phyloP scores from a whole-genome alignment of 1,140 invertebrate genomes.

The Pemphigus obesinymphae region DNA sequence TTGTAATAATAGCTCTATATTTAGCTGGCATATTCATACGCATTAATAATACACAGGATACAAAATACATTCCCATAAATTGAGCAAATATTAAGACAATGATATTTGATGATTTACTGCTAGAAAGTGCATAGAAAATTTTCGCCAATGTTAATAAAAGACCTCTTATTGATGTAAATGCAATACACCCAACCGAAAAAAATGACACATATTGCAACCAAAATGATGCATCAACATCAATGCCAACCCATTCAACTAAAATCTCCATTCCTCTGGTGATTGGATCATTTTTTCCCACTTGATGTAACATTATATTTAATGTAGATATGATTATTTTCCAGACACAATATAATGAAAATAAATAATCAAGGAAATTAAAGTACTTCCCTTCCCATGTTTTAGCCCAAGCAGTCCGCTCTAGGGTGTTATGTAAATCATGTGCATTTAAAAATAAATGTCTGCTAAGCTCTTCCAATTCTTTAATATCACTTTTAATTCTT shows the following conservation, averaged over 20 bases:
- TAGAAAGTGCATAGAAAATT: constrained; percentile 99
- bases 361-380: constrained; percentile 97
- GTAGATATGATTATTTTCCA: constrained; percentile 99
- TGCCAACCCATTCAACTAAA: constrained; percentile 92
- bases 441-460: constrained; percentile 93
- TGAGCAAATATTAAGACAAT: constrained; percentile 95
- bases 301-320: constrained; percentile 97
- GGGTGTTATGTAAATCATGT: constrained; percentile 89
- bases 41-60: constrained; percentile 94
- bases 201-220: constrained; percentile 99
- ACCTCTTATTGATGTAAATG: constrained; percentile 94
- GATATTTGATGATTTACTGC: constrained; percentile 96
- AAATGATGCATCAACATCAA: constrained; percentile 93
- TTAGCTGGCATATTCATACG: constrained; percentile 99
- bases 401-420: constrained; percentile 90
- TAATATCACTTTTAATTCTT: constrained; percentile 61
- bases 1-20: constrained; percentile 94
- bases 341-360: constrained; percentile 96
- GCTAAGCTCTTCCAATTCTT: constrained; percentile 83
- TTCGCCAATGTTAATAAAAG: constrained; percentile 94
- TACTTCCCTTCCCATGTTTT: constrained; percentile 97
- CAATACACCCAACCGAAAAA: constrained; percentile 93
- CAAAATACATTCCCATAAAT: constrained; percentile 99
- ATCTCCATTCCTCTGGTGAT: constrained; percentile 96
- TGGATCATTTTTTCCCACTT: constrained; percentile 97